Evolutionary conservation across 2,797 vertebrate genomes (phyloP).

Genomic region (Steatocranus sp.): DNA sequence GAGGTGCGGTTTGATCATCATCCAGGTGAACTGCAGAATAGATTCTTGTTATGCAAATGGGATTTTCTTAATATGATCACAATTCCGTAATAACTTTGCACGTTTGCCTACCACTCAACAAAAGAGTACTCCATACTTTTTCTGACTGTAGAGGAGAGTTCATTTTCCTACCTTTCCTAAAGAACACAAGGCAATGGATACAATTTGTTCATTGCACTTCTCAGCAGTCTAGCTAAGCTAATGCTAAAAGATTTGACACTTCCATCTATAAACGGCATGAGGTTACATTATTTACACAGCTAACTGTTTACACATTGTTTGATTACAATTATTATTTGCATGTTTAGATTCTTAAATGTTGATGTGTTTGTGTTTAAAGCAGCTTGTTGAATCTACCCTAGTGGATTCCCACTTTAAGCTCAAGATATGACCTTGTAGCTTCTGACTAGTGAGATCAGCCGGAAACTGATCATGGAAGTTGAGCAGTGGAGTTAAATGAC

Average conservation of each 20-base stretch:
- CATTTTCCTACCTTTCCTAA: background rate
- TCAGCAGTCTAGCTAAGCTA: background rate
- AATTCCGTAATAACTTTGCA: background rate
- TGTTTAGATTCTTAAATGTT: background rate
- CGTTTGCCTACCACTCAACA: background rate
- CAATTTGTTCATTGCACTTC: background rate
- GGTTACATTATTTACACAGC: background rate
- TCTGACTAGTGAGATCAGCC: background rate
- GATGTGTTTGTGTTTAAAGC: background rate
- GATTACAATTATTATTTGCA: background rate
- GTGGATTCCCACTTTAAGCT: background rate
- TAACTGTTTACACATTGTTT: background rate
- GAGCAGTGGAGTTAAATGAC: background rate
- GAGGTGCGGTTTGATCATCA: background rate
- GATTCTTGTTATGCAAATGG: background rate
- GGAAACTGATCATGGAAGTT: rapidly evolving
- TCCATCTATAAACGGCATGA: background rate
- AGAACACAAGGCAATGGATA: background rate
- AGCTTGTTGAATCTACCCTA: background rate
- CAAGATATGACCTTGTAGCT: background rate
- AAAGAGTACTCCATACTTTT: background rate
- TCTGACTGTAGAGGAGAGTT: background rate
- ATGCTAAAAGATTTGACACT: background rate
- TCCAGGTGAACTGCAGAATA: background rate
- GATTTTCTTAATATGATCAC: background rate